Percentiles rank a stretch among this genome's conserved stretches.
These are phyloP conservation scores for Cacatua alba DNA, from an alignment of 2,113 vertebrate genomes.

Conservation along the genomic window DNA sequence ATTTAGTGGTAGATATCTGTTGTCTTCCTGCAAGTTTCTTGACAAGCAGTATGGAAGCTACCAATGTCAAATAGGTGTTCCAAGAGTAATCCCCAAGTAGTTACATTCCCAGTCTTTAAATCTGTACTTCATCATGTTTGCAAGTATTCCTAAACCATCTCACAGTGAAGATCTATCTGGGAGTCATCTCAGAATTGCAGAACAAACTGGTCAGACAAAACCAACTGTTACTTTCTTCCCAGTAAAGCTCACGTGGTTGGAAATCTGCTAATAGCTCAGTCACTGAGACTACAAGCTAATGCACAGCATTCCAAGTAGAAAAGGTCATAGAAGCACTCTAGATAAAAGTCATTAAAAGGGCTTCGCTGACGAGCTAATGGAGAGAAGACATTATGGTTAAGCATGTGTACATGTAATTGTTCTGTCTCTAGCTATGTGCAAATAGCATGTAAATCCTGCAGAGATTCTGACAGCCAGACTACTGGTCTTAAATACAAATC, in stretches of 20 bases:
- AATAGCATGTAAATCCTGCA: background rate
- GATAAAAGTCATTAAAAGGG: conserved; percentile 59
- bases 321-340: conserved; percentile 54
- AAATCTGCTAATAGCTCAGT: background rate
- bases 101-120: background rate
- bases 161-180: background rate
- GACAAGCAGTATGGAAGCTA: background rate
- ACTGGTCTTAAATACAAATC: background rate
- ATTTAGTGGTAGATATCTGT: background rate
- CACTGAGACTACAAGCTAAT: background rate
- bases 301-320: conserved; percentile 25
- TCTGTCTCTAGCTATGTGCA: conserved; percentile 13
- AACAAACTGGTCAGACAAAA: background rate
- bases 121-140: background rate
- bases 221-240: background rate
- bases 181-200: background rate
- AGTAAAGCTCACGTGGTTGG: conserved; percentile 9
- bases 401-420: conserved; percentile 14
- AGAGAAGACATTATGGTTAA: conserved; percentile 7
- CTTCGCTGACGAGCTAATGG: conserved; percentile 33
- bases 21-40: background rate
- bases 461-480: background rate
- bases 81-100: background rate
- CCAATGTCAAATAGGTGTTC: background rate
- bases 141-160: background rate